Conservation (phyloP, 2,113 vertebrate species). For the Octodon degus region DNA sequence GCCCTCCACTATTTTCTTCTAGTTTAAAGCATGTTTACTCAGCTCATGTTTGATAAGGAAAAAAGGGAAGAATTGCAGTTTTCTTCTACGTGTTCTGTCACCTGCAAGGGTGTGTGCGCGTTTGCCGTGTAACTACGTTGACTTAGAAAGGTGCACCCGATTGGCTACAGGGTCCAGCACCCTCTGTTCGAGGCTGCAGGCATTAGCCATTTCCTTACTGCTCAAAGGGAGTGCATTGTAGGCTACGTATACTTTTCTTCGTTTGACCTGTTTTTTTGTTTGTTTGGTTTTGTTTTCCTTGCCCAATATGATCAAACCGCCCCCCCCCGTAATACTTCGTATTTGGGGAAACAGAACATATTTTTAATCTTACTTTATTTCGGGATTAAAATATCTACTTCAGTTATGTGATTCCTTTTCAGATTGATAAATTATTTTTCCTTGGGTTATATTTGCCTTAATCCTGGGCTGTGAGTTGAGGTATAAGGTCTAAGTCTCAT, state of each 20-base stretch:
- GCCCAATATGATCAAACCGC: neutral
- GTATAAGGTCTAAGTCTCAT: neutral
- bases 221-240: neutral
- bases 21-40: neutral
- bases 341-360: slow-evolving; percentile 7
- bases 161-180: neutral
- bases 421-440: slow-evolving; percentile 20
- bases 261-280: neutral
- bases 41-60: slow-evolving; percentile 9
- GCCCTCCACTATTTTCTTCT: neutral
- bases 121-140: neutral
- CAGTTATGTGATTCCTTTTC: slow-evolving; percentile 25
- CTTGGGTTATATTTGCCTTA: slow-evolving; percentile 37
- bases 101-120: neutral
- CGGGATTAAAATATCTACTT: slow-evolving; percentile 27
- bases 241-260: neutral
- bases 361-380: slow-evolving; percentile 42
- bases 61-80: slow-evolving; percentile 8
- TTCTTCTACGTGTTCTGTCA: slow-evolving; percentile 12
- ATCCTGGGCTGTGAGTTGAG: neutral
- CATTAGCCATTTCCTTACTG: neutral
- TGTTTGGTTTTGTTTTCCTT: slow-evolving; percentile 11
- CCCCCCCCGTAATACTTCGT: neutral
- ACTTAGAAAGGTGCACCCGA: neutral
- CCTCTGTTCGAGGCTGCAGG: neutral